Evolutionary conservation across 2,888 invertebrate species (phyloP).

Genomic region (Caenorhabditis becei): DNA sequence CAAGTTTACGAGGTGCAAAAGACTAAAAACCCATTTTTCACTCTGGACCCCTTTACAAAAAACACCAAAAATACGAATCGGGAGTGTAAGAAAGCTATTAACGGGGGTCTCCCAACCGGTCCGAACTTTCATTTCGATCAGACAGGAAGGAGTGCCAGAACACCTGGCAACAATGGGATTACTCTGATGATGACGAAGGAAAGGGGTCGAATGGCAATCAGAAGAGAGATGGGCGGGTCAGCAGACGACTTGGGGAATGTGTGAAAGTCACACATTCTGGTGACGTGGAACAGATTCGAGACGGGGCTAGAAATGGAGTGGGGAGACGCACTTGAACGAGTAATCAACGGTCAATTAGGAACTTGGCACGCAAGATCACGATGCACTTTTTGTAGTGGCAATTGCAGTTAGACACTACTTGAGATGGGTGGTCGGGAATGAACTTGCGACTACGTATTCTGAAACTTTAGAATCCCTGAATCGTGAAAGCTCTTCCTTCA

Average conservation of each 20-base stretch:
- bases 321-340: neutral
- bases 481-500: too few species aligned
- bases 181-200: conserved; percentile 4
- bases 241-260: conserved; percentile 20
- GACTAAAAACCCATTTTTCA: conserved; percentile 14
- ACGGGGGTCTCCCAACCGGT: conserved; percentile 25
- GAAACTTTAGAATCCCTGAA: too few species aligned
- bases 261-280: conserved; percentile 11
- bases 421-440: too few species aligned
- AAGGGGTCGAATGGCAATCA: neutral
- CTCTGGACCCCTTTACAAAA: neutral
- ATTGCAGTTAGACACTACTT: too few species aligned
- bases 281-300: neutral
- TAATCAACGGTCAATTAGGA: neutral
- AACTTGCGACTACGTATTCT: too few species aligned
- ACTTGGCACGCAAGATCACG: too few species aligned
- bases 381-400: neutral
- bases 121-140: conserved; percentile 21
- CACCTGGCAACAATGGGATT: conserved; percentile 34
- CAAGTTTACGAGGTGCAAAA: conserved; percentile 15
- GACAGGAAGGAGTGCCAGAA: conserved; percentile 22
- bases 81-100: conserved; percentile 47
- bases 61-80: neutral
- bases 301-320: neutral
- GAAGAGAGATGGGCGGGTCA: conserved; percentile 10